A percentile compares a stretch with the other conserved stretches of the same genome.
phyloP scores from a whole-genome alignment of 1,140 invertebrate species.

The Dinothrombium tinctorium region DNA sequence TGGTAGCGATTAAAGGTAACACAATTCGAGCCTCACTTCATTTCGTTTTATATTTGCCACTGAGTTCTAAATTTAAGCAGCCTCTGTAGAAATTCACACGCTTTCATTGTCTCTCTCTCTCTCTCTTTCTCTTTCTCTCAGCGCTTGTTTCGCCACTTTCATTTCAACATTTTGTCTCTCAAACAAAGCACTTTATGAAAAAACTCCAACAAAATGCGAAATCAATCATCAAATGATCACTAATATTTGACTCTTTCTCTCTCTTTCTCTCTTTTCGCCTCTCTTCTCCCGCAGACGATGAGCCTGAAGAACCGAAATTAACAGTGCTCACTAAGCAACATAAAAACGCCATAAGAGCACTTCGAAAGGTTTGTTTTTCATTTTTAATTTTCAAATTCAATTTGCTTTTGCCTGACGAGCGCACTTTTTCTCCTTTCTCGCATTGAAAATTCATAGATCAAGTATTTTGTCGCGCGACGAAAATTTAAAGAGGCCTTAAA shows the following conservation, averaged over 20 bases:
- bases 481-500: conserved; percentile 87
- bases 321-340: conserved; percentile 56
- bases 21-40: not conserved
- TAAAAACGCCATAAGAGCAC: conserved; percentile 70
- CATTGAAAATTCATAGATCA: conserved; percentile 33
- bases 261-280: conserved; percentile 17
- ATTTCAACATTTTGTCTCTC: not conserved
- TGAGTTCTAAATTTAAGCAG: too few species aligned
- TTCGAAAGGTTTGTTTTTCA: conserved; percentile 49
- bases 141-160: not conserved
- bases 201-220: not conserved
- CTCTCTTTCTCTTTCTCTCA: not conserved
- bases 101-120: not conserved
- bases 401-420: not conserved
- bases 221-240: not conserved
- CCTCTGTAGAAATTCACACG: too few species aligned
- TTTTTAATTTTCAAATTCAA: not conserved
- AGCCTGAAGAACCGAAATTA: conserved; percentile 38
- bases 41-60: not conserved
- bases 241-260: conserved; percentile 20
- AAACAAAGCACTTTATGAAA: not conserved
- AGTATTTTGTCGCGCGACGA: conserved; percentile 65
- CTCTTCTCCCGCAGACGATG: conserved; percentile 26
- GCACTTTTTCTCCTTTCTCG: not conserved
- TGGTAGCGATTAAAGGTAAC: not conserved